Base-by-base conservation (phyloP, 2,113 vertebrate genomes). In the Eurystomus gularis region DNA sequence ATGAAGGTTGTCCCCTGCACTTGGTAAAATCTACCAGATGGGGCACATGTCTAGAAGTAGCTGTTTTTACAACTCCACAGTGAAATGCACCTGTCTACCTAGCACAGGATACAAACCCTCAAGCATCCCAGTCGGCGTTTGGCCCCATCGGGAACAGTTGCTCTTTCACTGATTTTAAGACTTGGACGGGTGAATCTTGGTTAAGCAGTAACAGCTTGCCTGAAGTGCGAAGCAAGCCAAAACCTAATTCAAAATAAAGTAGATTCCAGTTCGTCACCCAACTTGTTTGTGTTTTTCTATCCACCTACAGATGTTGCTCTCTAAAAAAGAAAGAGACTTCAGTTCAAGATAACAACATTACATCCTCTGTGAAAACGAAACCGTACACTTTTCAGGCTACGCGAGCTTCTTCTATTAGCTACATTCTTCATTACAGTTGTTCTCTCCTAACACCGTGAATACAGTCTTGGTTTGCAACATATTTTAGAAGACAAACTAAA, bases 281-380 rank as follows among this genome's bases (percentile, higher is more conserved):
- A 75, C 21, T 89, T 62, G 33, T 84, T 89, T 62, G 33, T 84
- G 85, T 3, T 77, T 95, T 87, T 84, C 1, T 86, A 85, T 90
- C 68, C 86, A 71, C 57, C 68, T 93, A 86, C 35, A 95, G 75
- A 88, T 88, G 88, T 61, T 93, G 42, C 40, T 95, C 55, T 94
- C 75, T 86, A 71, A 95, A 97, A 76, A 78, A 79, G 73, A 90
- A 31, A 94, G 71, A 93, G 26, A 69, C 55, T 91, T 92, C 90
- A 55, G 78, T 96, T 97, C 84, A 97, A 95, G 77, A 64, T 92
- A 97, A 81, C 28, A 96, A 86, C 55, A 58, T 96, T 86, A 92
- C 86, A 87, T 95, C 94, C 75, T 72, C 94, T 96, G 89, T 97
- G 89, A 96, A 97, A 97, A 95, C 69, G 75, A 77, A 96, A 94